Percentiles rank a stretch among this genome's conserved stretches.
Evolutionary conservation across 2,888 invertebrate genomes (phyloP).

Genomic region (Cerastoderma edule): DNA sequence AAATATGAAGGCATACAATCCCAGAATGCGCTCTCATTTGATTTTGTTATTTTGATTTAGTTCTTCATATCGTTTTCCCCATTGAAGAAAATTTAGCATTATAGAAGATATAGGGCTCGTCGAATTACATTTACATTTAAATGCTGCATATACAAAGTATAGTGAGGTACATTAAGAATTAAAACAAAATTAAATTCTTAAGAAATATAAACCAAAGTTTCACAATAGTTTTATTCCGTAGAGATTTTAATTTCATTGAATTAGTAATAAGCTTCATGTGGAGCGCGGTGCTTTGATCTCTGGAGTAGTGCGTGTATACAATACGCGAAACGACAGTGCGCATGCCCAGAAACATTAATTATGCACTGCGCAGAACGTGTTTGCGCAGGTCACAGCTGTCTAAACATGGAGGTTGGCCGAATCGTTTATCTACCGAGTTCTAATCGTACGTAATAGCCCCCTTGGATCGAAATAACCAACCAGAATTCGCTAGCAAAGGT

Average conservation of each 20-base stretch:
- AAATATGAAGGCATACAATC: too few relatives aligned
- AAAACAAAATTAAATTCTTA: neutral
- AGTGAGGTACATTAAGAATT: too few relatives aligned
- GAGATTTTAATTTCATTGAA: conserved; percentile 14
- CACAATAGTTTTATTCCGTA: conserved; percentile 4
- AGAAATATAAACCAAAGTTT: neutral
- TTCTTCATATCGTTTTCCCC: too few relatives aligned
- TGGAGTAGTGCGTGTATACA: conserved; percentile 14
- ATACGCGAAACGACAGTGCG: conserved; percentile 61
- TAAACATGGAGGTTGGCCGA: conserved; percentile 82
- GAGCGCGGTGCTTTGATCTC: conserved; percentile 50
- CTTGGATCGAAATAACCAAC: conserved; percentile 78
- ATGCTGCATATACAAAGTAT: too few relatives aligned
- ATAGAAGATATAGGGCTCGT: too few relatives aligned
- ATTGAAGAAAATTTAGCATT: too few relatives aligned
- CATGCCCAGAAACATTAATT: conserved; percentile 76
- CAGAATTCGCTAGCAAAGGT: conserved; percentile 81
- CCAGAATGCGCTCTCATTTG: too few relatives aligned
- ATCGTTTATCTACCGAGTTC: conserved; percentile 77
- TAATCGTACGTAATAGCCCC: conserved; percentile 81
- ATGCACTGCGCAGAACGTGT: conserved; percentile 77
- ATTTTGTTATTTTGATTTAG: too few relatives aligned
- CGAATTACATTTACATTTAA: too few relatives aligned
- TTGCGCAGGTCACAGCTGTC: conserved; percentile 83
- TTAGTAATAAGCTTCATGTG: conserved; percentile 37